Conservation (phyloP, 2,888 invertebrate species). For the Pseudoips prasinana region DNA sequence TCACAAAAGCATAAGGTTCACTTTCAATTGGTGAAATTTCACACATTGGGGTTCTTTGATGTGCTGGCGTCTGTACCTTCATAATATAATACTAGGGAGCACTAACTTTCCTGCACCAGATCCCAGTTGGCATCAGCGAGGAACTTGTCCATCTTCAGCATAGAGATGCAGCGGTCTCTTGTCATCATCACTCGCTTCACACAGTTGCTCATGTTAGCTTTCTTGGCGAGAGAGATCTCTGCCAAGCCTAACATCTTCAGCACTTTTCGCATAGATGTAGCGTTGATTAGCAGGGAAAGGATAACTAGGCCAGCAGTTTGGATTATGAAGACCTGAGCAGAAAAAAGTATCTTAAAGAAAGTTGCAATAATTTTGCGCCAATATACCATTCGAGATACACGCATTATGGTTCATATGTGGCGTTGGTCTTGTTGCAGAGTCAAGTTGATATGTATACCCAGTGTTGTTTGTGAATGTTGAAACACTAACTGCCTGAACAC, state of each 20-base stretch:
- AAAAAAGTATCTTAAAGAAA: conserved; percentile 6
- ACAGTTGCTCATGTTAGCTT: conserved; percentile 80
- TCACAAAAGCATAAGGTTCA: no score
- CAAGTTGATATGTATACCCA: no score
- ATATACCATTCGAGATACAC: no score
- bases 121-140: conserved; percentile 85
- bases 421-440: no score
- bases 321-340: conserved; percentile 70
- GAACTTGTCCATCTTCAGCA: conserved; percentile 84
- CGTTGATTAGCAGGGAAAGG: conserved; percentile 81
- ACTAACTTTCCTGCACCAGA: conserved; percentile 67
- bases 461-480: no score
- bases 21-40: no score
- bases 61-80: no score
- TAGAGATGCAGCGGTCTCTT: conserved; percentile 74
- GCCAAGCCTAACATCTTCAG: conserved; percentile 76
- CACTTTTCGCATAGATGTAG: conserved; percentile 76
- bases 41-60: no score
- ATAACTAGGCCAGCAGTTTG: conserved; percentile 82
- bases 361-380: neutral
- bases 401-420: no score
- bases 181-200: conserved; percentile 73
- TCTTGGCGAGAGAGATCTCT: conserved; percentile 75
- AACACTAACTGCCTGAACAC: no score
- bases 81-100: no score